phyloP scores from a whole-genome alignment of 2,113 vertebrate genomes.

The Triplophysa tibetana region DNA sequence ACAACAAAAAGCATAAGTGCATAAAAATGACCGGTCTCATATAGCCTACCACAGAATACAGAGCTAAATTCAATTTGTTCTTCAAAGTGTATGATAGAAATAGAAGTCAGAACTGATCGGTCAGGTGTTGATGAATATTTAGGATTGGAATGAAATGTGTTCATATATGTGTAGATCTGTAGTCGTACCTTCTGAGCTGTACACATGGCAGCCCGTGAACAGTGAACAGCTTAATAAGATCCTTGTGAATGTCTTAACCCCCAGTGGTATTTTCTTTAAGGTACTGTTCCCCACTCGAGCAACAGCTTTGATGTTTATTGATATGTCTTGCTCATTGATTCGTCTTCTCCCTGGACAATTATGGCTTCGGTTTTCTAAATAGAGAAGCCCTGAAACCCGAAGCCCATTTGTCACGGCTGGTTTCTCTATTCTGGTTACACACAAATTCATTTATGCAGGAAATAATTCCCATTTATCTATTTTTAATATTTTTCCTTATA shows the following conservation, averaged over 20 bases:
- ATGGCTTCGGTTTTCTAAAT: constrained; percentile 40
- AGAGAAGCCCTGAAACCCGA: constrained; percentile 33
- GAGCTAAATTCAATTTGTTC: no score
- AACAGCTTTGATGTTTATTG: constrained; percentile 52
- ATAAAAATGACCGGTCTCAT: no score
- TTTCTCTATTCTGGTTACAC: constrained; percentile 4
- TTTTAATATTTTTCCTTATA: constrained; percentile 8
- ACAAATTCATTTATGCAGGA: constrained; percentile 19
- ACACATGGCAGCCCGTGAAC: constrained; percentile 40
- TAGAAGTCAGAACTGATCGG: no score
- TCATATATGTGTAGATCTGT: neutral
- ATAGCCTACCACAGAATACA: no score
- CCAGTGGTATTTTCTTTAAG: constrained; percentile 48
- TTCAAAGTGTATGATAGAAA: no score
- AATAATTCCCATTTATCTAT: constrained; percentile 6
- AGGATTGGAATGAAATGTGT: neutral
- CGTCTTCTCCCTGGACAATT: constrained; percentile 29
- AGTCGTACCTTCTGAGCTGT: constrained; percentile 19
- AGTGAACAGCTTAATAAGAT: constrained; percentile 28
- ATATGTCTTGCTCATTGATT: constrained; percentile 50
- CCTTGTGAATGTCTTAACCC: constrained; percentile 31
- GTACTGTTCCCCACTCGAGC: constrained; percentile 33
- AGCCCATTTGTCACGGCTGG: constrained; percentile 15
- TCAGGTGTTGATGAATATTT: no score
- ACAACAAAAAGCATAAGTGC: no score